Base-by-base conservation (phyloP, 2,888 invertebrate species). In the Pachydiplax longipennis region DNA sequence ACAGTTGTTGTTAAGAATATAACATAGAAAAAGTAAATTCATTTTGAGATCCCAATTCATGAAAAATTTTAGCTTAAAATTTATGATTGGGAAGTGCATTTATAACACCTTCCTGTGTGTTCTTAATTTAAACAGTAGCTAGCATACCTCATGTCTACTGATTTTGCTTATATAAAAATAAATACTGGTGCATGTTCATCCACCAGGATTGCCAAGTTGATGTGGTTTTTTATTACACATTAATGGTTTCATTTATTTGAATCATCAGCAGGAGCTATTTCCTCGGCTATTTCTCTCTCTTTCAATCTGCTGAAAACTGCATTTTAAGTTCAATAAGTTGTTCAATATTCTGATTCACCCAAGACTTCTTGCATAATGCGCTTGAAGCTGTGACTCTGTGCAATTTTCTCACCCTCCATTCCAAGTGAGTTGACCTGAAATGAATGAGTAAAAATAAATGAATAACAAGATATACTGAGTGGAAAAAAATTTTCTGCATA, bases 381-480 rank as follows among this genome's bases (percentile, higher is more conserved):
- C 94, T 97, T 98, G 95, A 98, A 98, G 92, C 97, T 97, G 94
- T 97, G 97, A 94, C 98, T 98, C 94, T 98, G 98, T 93, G 98
- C 98, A 94, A 98, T 98, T 93, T 96, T 96, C 93, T 98, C 98
- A 93, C 96, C 96, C 92, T 96, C 96, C 93, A 94, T 95, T 40
- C 96, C 96, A 92, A 96, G 94, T 91, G 96, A 95, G 94, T 96
- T 97, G 92, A 96, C 95, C 96, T 96, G 95, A 31, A 94, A 94
- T 93, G 18, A 53, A 31, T 37, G 35, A 35, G 13, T 44, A 90
- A 80, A 61, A 8, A 53, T 53, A 18, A 18, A 53, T 53, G 1
- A 53, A 53, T 4, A 5, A 53, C 15, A 53, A 18, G 15, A 53
- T 18, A 1, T 18, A 18, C 48, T 18, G 15, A 2, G 5, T 53